Evolutionary conservation across 2,113 vertebrate genomes (phyloP).

Genomic region (Todiramphus saurophagus): DNA sequence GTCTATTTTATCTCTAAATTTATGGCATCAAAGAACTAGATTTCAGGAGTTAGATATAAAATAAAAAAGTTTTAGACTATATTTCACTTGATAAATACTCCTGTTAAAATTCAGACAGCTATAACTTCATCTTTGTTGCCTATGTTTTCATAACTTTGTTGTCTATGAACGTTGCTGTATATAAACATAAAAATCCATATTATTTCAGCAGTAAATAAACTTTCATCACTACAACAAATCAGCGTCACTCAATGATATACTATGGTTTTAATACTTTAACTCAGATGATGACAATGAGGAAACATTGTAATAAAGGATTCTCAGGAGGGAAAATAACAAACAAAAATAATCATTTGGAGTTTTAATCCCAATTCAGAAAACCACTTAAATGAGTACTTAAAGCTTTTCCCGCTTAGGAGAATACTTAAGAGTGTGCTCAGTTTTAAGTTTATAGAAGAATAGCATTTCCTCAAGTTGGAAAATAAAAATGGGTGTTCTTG

Average conservation of each 20-base stretch:
- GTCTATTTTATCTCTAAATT: conserved; percentile 7
- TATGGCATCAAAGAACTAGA: background rate
- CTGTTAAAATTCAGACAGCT: background rate
- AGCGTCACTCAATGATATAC: background rate
- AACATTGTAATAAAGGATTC: background rate
- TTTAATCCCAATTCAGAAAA: background rate
- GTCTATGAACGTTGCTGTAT: background rate
- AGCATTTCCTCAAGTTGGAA: background rate
- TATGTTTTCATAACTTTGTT: background rate
- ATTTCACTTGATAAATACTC: background rate
- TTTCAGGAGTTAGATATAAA: background rate
- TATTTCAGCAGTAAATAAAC: background rate
- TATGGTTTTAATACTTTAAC: background rate
- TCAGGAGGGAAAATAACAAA: background rate
- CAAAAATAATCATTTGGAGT: background rate
- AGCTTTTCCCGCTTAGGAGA: background rate
- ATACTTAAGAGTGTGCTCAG: background rate
- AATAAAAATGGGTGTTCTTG: background rate
- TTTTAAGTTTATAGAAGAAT: background rate
- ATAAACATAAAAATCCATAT: background rate
- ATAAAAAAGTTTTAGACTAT: background rate
- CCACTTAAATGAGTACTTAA: background rate
- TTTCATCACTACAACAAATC: background rate
- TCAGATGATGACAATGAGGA: background rate
- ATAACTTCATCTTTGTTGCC: background rate